Evolutionary conservation across 2,888 invertebrate genomes (phyloP).

Genomic region (Dolichomitus sp.): DNA sequence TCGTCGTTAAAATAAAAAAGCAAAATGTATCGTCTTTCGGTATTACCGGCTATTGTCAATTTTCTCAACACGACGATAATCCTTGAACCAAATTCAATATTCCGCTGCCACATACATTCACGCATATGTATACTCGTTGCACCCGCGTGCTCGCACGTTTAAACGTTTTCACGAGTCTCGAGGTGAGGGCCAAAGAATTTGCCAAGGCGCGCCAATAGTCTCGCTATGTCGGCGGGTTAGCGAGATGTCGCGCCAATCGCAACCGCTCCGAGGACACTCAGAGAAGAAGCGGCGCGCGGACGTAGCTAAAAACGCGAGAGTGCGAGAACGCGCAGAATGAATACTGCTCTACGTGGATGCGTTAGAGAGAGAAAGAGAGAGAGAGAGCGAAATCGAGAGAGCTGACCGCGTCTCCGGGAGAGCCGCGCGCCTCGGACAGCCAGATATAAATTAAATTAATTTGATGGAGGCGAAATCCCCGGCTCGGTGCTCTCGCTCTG

Average conservation of each 20-base stretch:
- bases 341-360: conserved; percentile 32
- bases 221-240: conserved; percentile 66
- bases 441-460: conserved; percentile 84
- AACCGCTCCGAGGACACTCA: conserved; percentile 32
- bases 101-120: conserved; percentile 30
- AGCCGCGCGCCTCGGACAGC: conserved; percentile 76
- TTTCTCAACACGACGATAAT: conserved; percentile 5
- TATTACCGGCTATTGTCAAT: conserved; percentile 1
- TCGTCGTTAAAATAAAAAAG: conserved; percentile 11
- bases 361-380: conserved; percentile 44
- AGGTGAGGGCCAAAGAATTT: conserved; percentile 75
- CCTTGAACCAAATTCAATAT: conserved; percentile 34
- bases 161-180: conserved; percentile 58
- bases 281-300: conserved; percentile 34
- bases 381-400: conserved; percentile 46
- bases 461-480: conserved; percentile 80
- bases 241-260: conserved; percentile 65
- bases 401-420: conserved; percentile 74
- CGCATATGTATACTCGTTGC: conserved; percentile 21
- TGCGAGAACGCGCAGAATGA: conserved; percentile 63
- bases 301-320: conserved; percentile 52
- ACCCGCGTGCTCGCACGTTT: conserved; percentile 60
- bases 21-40: conserved; percentile 11
- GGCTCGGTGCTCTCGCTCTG: conserved; percentile 57
- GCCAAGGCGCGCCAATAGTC: conserved; percentile 75